These are phyloP conservation scores for Dasyornis broadbenti DNA, from an alignment of 2,113 vertebrate genomes.

Conservation along the genomic window DNA sequence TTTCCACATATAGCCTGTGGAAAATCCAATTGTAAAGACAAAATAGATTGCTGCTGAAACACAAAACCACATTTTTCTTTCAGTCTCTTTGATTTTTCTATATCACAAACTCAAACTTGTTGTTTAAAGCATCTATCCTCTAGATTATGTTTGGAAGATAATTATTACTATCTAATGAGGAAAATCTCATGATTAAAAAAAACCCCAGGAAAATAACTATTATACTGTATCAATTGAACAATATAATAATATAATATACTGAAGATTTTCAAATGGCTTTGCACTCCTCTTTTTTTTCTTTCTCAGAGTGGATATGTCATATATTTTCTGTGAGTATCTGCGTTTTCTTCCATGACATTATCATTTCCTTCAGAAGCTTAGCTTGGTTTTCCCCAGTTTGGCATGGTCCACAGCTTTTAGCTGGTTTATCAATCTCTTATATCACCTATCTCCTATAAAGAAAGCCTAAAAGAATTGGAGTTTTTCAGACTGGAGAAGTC, in stretches of 20 bases:
- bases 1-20: not conserved
- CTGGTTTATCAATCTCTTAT: not conserved
- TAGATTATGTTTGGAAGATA: not conserved
- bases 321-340: not conserved
- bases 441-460: not conserved
- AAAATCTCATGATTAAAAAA: not conserved
- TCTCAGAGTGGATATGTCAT: not conserved
- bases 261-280: not conserved
- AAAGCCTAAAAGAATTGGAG: not conserved
- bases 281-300: not conserved
- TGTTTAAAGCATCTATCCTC: not conserved
- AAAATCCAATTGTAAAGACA: not conserved
- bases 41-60: not conserved
- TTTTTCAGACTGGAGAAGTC: not conserved
- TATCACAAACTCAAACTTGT: not conserved
- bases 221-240: not conserved
- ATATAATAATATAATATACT: not conserved
- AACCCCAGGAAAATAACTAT: not conserved
- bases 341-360: not conserved
- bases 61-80: not conserved
- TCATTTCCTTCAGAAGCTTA: not conserved
- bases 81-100: not conserved
- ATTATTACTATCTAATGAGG: not conserved
- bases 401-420: not conserved
- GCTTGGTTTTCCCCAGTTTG: not conserved